phyloP scores from a whole-genome alignment of 2,797 vertebrate genomes.

The Hybognathus amarus region DNA sequence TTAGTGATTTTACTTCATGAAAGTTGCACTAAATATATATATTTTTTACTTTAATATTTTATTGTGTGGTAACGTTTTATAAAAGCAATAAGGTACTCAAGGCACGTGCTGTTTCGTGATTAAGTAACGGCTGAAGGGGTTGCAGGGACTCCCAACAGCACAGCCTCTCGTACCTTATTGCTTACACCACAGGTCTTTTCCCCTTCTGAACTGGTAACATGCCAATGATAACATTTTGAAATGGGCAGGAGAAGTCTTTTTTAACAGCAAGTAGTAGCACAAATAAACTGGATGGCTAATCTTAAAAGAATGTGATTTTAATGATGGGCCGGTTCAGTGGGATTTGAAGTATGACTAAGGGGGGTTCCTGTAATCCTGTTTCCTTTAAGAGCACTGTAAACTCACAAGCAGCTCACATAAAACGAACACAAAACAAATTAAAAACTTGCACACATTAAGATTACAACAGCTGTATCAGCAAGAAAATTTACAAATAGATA shows the following conservation, averaged over 20 bases:
- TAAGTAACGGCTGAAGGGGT: no score
- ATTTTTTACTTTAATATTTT: no score
- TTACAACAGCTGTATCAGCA: not conserved
- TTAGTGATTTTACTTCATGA: no score
- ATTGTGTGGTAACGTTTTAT: no score
- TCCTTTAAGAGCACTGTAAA: not conserved
- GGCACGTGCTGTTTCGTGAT: no score
- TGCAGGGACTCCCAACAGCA: no score
- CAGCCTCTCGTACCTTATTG: no score
- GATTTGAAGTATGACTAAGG: constrained; percentile 9
- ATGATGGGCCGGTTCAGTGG: constrained; percentile 1
- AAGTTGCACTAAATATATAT: no score
- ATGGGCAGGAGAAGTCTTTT: not conserved
- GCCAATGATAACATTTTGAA: constrained; percentile 14
- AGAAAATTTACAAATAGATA: not conserved
- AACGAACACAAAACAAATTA: not conserved
- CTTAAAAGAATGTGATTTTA: constrained; percentile 16
- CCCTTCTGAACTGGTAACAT: not conserved
- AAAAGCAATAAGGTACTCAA: no score
- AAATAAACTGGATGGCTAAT: not conserved
- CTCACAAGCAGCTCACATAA: not conserved
- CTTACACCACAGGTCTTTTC: not conserved
- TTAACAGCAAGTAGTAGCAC: not conserved
- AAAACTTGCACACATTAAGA: not conserved
- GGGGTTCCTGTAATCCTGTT: constrained; percentile 8